Base-by-base conservation (phyloP, 2,797 vertebrate genomes). In the Poecilia gillii region DNA sequence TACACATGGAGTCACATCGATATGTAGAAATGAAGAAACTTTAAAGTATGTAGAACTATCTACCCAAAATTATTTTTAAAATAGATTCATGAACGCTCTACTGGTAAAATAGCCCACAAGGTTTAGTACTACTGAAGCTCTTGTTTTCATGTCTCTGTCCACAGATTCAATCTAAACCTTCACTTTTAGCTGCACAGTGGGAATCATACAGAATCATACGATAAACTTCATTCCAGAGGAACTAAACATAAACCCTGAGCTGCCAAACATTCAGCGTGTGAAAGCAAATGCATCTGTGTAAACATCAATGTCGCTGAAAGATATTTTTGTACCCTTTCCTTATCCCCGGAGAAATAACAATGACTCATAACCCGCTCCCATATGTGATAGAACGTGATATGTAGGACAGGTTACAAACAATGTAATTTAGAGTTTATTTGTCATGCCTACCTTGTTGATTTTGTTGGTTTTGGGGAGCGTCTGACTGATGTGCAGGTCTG, bases 391-490 rank as follows among this genome's bases (percentile, higher is more conserved):
- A 62, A 81, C 46, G 74, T 51, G 68, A 88, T 77, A 74, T 84
- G 66, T 76, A 86, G 70, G 79, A 76, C 81, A 84, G 72, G 82
- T 82, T 74, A 76, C 9, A 72, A 66, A 46, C 36, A 75, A 71
- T 73, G 64, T 51, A 78, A 78, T 66, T 9, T 70, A 43, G 3
- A 13, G 5, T 62, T 74, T 57, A 25, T 84, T 80, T 76, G 76
- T 62, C 43, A 20, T 46, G 83, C 96, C 95, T 88, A 99, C 98
- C 98, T 99, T 99, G 96, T 97, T 99, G 95, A 99, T 98, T 93
- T 97, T 99, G 97, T 99, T 99, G 96, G 98, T 99, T 96, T 99
- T 99, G 91, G 99, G 99, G 81, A 99, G 98, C 0, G 98, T 99
- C 95, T 99, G 98, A 91, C 99, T 99, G 96, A 99, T 95, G 92